A percentile compares a stretch with the other conserved stretches of the same genome.
These are phyloP conservation scores for Eupeodes corollae DNA, from an alignment of 1,140 invertebrate species.

Conservation along the genomic window DNA sequence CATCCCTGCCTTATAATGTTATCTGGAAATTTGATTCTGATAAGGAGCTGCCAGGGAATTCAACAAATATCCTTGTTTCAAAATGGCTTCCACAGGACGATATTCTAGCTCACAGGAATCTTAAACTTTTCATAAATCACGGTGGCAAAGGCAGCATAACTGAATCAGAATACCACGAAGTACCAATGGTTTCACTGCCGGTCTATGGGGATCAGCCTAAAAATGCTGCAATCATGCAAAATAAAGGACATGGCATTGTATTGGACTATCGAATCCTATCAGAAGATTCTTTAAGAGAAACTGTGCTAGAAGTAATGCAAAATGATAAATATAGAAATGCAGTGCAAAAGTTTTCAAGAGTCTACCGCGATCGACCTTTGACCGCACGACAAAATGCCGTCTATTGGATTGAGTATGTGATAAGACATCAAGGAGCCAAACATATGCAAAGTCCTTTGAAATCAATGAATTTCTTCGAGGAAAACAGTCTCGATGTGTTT, in stretches of 20 bases:
- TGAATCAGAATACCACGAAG: conserved; percentile 40
- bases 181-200: conserved; percentile 42
- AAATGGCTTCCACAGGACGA: conserved; percentile 50
- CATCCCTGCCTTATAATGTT: conserved; percentile 35
- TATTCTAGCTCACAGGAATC: conserved; percentile 35
- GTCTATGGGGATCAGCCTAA: conserved; percentile 30
- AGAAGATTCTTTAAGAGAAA: no score
- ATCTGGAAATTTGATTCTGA: conserved; percentile 43
- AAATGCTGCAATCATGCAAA: conserved; percentile 13
- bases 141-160: conserved; percentile 34
- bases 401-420: conserved; percentile 38
- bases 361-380: conserved; percentile 24
- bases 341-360: conserved; percentile 6
- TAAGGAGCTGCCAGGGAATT: conserved; percentile 28
- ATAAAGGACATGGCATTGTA: conserved; percentile 22
- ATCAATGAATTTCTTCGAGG: conserved; percentile 34
- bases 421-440: conserved; percentile 36
- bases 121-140: no score
- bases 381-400: conserved; percentile 28
- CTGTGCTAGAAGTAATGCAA: no score
- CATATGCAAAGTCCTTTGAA: conserved; percentile 18
- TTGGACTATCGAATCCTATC: not conserved
- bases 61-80: conserved; percentile 42
- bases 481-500: conserved; percentile 41
- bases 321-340: no score